A percentile compares a stretch with the other conserved stretches of the same genome.
phyloP scores from a whole-genome alignment of 2,888 invertebrate genomes.

The Cylloceria caligata region DNA sequence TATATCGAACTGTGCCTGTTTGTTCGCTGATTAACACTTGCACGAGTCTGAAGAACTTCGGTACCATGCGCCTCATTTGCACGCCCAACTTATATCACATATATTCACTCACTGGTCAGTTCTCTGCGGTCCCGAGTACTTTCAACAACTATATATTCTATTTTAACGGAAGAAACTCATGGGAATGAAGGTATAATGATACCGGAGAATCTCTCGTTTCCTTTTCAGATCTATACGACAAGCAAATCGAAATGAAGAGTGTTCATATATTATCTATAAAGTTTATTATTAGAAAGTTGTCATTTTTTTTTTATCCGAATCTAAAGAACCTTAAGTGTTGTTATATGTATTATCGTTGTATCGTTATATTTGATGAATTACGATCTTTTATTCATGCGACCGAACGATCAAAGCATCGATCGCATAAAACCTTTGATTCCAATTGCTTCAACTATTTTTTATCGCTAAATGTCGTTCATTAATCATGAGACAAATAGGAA shows the following conservation, averaged over 20 bases:
- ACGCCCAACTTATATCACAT: constrained; percentile 76
- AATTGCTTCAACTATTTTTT: too few species aligned
- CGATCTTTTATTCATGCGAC: too few species aligned
- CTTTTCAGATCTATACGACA: neutral
- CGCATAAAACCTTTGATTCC: too few species aligned
- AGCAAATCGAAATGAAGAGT: neutral
- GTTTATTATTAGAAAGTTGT: too few species aligned
- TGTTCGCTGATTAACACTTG: constrained; percentile 80
- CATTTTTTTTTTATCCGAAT: too few species aligned
- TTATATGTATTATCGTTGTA: too few species aligned
- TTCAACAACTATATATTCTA: neutral
- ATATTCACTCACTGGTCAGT: constrained; percentile 46
- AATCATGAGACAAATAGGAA: too few species aligned
- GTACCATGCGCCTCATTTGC: constrained; percentile 76
- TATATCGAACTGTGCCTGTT: constrained; percentile 77
- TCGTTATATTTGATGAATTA: too few species aligned
- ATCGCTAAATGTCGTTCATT: too few species aligned
- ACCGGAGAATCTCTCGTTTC: neutral
- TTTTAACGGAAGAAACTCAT: constrained; percentile 5
- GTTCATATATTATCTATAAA: neutral
- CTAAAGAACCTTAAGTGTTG: too few species aligned
- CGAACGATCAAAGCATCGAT: too few species aligned
- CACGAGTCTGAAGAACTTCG: constrained; percentile 69
- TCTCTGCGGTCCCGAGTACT: constrained; percentile 11
- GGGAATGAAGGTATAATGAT: neutral